phyloP scores from a whole-genome alignment of 2,888 invertebrate species.

The Coelinius sp. region DNA sequence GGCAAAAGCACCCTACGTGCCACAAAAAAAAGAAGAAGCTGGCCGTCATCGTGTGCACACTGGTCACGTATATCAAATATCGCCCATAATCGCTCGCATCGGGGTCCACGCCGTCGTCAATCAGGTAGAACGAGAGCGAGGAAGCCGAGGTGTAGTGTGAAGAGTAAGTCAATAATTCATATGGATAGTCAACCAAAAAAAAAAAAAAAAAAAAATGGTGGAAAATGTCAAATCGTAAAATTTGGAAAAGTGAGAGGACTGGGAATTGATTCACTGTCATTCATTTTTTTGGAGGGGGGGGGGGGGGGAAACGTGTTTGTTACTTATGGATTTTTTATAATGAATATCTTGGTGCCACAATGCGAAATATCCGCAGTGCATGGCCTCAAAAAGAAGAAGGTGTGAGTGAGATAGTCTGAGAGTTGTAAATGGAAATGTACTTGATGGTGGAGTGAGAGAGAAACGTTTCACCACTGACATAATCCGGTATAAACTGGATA shows the following conservation, averaged over 20 bases:
- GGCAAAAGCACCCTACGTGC: no score
- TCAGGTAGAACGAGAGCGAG: constrained; percentile 19
- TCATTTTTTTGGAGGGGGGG: no score
- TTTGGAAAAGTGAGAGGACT: no score
- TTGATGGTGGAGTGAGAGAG: constrained; percentile 39
- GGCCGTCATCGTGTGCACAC: constrained; percentile 56
- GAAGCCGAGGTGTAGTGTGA: constrained; percentile 15
- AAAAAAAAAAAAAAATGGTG: neutral
- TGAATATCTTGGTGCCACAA: constrained; percentile 20
- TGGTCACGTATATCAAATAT: constrained; percentile 26
- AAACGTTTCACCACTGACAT: constrained; percentile 60
- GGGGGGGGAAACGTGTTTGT: no score
- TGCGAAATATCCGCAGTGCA: constrained; percentile 26
- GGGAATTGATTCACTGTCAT: no score
- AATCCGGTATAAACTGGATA: constrained; percentile 68
- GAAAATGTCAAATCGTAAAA: neutral
- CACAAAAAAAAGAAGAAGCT: no score
- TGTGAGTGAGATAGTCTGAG: constrained; percentile 29
- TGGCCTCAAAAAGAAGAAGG: constrained; percentile 7
- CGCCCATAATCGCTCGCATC: constrained; percentile 21
- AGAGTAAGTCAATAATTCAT: constrained; percentile 17
- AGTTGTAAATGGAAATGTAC: constrained; percentile 35
- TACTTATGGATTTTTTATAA: no score
- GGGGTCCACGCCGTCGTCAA: constrained; percentile 27
- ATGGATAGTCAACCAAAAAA: neutral